Evolutionary conservation across 2,797 vertebrate species (phyloP).

Genomic region (Atherinosoma microstoma): DNA sequence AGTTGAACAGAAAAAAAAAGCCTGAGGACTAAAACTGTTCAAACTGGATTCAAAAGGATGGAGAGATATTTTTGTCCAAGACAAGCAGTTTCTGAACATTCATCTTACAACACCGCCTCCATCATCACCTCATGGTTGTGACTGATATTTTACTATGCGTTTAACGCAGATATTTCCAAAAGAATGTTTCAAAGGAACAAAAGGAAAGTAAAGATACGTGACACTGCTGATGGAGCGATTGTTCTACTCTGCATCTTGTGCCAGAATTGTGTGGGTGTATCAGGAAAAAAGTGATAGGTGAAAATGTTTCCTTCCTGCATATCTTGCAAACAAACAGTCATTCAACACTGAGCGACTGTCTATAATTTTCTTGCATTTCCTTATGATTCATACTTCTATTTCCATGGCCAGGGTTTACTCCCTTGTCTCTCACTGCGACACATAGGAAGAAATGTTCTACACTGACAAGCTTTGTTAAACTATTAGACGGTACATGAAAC

Average conservation of each 20-base stretch:
- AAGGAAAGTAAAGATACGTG: not conserved
- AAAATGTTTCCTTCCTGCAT: not conserved
- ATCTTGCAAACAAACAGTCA: not conserved
- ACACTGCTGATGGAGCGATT: not conserved
- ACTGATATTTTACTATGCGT: not conserved
- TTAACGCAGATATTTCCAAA: not conserved
- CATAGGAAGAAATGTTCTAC: too few species aligned
- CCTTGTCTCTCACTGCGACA: not conserved
- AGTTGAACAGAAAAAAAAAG: not conserved
- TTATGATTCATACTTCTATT: not conserved
- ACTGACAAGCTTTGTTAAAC: too few species aligned
- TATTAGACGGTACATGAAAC: too few species aligned
- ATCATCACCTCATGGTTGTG: not conserved
- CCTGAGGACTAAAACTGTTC: not conserved
- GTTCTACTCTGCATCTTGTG: not conserved
- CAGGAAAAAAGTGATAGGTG: not conserved
- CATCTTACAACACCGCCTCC: not conserved
- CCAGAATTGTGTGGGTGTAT: not conserved
- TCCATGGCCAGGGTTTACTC: not conserved
- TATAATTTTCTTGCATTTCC: slow-evolving; percentile 22
- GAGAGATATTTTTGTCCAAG: not conserved
- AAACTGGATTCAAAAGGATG: not conserved
- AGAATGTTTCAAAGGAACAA: not conserved
- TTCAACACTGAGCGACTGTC: not conserved
- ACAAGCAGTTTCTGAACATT: slow-evolving; percentile 7